Conservation (phyloP, 2,888 invertebrate species). For the Tipula vernalis region DNA sequence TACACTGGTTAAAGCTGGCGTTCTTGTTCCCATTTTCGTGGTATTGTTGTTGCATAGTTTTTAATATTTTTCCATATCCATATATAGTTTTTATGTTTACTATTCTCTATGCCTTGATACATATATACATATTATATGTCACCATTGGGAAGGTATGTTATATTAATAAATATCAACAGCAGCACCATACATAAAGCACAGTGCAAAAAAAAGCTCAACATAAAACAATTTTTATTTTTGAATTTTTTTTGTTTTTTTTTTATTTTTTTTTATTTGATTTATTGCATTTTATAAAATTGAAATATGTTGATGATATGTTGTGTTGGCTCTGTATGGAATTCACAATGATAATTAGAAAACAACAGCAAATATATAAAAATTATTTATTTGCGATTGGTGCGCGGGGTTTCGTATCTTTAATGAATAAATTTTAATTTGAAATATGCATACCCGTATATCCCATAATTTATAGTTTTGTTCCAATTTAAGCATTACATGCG, state of each 20-base stretch:
- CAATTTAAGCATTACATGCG: neutral
- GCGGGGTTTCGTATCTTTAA: neutral
- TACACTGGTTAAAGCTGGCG: neutral
- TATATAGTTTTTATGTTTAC: neutral
- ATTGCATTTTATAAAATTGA: neutral
- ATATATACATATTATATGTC: neutral
- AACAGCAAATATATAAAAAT: neutral
- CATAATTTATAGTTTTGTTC: neutral
- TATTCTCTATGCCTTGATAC: neutral
- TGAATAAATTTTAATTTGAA: neutral
- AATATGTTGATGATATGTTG: constrained; percentile 4
- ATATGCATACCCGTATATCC: neutral
- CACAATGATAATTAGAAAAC: neutral
- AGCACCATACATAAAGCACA: neutral
- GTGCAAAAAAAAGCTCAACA: neutral
- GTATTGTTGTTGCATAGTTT: neutral
- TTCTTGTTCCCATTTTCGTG: neutral
- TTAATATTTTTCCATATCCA: neutral
- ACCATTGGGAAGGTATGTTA: neutral
- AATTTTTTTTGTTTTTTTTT: too few relatives aligned
- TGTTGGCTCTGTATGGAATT: neutral
- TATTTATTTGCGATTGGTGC: neutral
- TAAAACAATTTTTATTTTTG: neutral
- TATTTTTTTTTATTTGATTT: neutral
- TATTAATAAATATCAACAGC: neutral